Base-by-base conservation (phyloP, 2,888 invertebrate genomes). In the Acleris cristana region DNA sequence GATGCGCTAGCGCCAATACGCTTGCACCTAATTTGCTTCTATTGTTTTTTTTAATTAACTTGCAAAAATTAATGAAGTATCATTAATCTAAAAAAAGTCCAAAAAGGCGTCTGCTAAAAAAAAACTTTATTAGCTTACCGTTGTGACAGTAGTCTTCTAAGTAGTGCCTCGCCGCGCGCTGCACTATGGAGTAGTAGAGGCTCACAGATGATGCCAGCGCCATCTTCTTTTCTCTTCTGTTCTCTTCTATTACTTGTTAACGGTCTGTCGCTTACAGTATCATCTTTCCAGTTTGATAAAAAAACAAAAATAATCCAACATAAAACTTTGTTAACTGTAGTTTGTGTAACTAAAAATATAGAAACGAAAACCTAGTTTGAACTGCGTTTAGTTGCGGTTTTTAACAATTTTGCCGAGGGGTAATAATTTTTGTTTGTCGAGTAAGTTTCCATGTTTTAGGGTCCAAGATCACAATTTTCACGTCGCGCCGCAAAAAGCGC, bases 141-240 rank as follows among this genome's bases (percentile, higher is more conserved):
- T 94, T 94, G 78, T 94, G 94, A 88, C 94, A 95, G 82, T 95
- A 95, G 83, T 95, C 95, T 93, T 95, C 95, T 79, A 95, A 86
- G 81, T 95, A 95, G 85, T 95, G 94, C 84, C 94, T 93, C 76
- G 95, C 95, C 73, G 95, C 94, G 78, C 95, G 94, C 89, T 95
- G 95, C 89, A 95, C 95, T 87, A 95, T 94, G 78, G 95, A 95
- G 90, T 95, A 95, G 89, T 95, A 95, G 79, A 95, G 89, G 90
- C 95, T 95, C 88, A 95, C 95, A 88, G 95, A 95, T 85, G 94
- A 94, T 82, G 95, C 94, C 74, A 94, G 92, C 86, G 93, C 93
- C 93, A 93, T 93, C 79, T 87, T 92, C 83, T 86, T 74, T 81
- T 82, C 74, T 84, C 75, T 82, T 79, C 83, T 84, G 65, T 77